These are phyloP conservation scores for Chrysolina americana DNA, from an alignment of 2,888 invertebrate genomes.

Conservation along the genomic window DNA sequence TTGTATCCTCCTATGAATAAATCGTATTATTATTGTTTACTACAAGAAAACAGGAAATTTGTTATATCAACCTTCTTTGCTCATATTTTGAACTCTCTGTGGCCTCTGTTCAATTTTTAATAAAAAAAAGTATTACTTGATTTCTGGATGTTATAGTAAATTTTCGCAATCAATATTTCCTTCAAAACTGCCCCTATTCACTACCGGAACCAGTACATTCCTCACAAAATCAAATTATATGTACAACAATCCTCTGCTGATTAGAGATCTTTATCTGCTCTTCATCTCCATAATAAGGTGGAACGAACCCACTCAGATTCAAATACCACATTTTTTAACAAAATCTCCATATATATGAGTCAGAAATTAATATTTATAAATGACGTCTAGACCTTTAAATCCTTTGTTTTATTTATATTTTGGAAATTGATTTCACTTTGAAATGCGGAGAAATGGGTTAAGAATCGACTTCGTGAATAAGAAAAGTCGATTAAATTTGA, in stretches of 20 bases:
- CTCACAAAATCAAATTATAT: background rate
- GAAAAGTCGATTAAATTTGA: constrained; percentile 40
- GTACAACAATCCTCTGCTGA: background rate
- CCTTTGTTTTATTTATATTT: constrained; percentile 43
- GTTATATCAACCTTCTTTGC: too few relatives aligned
- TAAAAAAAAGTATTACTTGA: too few relatives aligned
- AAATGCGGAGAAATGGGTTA: constrained; percentile 46
- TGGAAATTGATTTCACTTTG: constrained; percentile 47
- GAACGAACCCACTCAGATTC: constrained; percentile 7
- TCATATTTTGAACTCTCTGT: too few relatives aligned
- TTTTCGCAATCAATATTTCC: too few relatives aligned
- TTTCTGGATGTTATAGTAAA: too few relatives aligned
- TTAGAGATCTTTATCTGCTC: background rate
- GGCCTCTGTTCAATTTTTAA: too few relatives aligned
- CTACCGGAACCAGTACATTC: background rate
- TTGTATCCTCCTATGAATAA: too few relatives aligned
- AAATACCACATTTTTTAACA: constrained; percentile 13
- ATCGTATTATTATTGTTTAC: too few relatives aligned
- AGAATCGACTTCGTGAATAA: constrained; percentile 37
- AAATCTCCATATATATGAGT: constrained; percentile 19
- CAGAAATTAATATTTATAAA: constrained; percentile 21
- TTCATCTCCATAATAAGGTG: constrained; percentile 3
- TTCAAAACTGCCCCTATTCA: background rate
- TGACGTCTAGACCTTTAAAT: constrained; percentile 28
- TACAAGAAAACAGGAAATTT: too few relatives aligned